Evolutionary conservation across 2,797 vertebrate species (phyloP).

Genomic region (Sebastes steindachneri): DNA sequence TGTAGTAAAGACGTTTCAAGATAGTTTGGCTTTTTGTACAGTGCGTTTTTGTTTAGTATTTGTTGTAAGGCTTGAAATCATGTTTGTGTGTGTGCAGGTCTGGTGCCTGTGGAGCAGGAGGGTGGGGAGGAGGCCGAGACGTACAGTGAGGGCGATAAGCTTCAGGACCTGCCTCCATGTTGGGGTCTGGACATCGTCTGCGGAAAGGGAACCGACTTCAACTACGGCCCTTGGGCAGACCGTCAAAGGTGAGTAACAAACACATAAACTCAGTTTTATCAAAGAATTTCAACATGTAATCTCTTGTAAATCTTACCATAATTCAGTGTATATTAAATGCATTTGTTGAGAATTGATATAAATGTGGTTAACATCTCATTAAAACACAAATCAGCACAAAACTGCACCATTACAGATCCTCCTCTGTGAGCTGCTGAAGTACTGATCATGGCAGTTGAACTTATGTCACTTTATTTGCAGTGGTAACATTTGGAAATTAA

Average conservation of each 20-base stretch:
- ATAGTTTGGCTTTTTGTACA: background rate
- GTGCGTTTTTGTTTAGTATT: background rate
- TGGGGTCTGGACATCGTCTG: constrained; percentile 99
- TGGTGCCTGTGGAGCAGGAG: constrained; percentile 93
- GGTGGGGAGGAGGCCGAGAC: constrained; percentile 87
- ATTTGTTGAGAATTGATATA: background rate
- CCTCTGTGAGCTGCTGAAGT: background rate
- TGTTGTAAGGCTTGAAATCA: background rate
- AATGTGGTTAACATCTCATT: background rate
- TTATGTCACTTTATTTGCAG: background rate
- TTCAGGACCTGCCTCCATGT: constrained; percentile 97
- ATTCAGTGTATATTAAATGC: background rate
- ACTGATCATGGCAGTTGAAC: background rate
- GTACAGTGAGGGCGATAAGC: constrained; percentile 89
- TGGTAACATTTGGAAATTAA: too few relatives aligned
- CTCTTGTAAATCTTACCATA: background rate
- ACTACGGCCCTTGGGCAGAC: constrained; percentile 98
- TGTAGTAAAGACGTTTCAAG: background rate
- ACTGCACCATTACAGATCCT: background rate
- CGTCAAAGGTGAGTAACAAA: constrained; percentile 88
- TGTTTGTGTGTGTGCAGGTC: constrained; percentile 78
- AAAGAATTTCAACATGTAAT: background rate
- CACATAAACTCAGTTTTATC: background rate
- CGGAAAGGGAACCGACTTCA: constrained; percentile 98
- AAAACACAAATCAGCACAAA: background rate